Base-by-base conservation (phyloP, 2,113 vertebrate species). In the Onychorhynchus coronatus region DNA sequence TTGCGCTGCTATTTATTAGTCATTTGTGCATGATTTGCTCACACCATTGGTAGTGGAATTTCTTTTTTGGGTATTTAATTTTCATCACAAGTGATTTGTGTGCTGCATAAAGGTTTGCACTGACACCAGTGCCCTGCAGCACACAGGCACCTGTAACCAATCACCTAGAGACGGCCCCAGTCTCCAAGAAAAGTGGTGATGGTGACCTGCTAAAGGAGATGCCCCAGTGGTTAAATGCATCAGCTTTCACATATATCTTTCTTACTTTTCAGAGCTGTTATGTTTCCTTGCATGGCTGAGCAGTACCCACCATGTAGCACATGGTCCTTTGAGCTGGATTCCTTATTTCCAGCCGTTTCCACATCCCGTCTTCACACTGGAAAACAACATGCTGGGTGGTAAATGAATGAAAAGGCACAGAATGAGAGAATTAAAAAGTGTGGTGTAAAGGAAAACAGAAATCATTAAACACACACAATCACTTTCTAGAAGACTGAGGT, bases 1-100 rank as follows among this genome's bases (percentile, higher is more conserved):
- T 72, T 96, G 93, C 3, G 0, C 67, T 73, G 81, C 93, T 88
- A 85, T 96, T 95, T 96, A 94, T 94, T 96, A 95, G 91, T 95
- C 93, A 94, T 96, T 96, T 94, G 88, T 93, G 91, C 78, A 89
- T 93, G 91, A 96, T 94, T 97, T 95, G 93, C 94, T 91, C 87
- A 82, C 78, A 75, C 81, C 67, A 67, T 42, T 91, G 91, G 81
- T 85, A 94, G 85, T 73, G 78, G 93, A 89, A 94, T 95, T 95
- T 93, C 82, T 89, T 96, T 95, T 91, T 89, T 19, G 7, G 71
- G 88, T 94, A 91, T 94, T 91, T 96, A 85, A 94, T 96, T 94
- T 96, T 91, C 89, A 87, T 85, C 87, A 85, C 77, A 70, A 88
- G 47, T 96, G 56, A 96, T 96, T 96, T 91, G 91, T 76, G 81